Evolutionary conservation across 2,888 invertebrate species (phyloP).

Genomic region (Corythucha ciliata): DNA sequence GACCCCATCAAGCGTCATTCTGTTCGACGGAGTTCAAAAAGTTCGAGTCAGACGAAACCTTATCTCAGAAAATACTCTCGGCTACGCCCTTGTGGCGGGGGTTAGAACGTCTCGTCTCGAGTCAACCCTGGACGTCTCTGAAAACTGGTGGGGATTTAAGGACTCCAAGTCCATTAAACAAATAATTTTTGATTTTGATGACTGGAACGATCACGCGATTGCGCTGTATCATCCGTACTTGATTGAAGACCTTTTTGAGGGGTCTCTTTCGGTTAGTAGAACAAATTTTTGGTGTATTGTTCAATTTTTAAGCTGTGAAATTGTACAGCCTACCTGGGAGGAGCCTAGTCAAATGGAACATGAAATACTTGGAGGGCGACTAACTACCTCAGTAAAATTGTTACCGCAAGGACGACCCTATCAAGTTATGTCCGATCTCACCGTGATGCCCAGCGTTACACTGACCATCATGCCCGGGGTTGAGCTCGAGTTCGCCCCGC

Average conservation of each 20-base stretch:
- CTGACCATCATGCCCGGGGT: conserved; percentile 82
- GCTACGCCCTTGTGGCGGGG: conserved; percentile 89
- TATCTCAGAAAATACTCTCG: conserved; percentile 69
- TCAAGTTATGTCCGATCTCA: conserved; percentile 76
- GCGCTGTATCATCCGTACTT: conserved; percentile 84
- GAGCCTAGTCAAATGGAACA: conserved; percentile 50
- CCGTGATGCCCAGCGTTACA: conserved; percentile 89
- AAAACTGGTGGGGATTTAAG: conserved; percentile 94
- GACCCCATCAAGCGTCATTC: conserved; percentile 68
- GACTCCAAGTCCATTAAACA: conserved; percentile 63
- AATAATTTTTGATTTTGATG: conserved; percentile 94
- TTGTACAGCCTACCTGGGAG: conserved; percentile 47
- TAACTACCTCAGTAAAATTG: conserved; percentile 56
- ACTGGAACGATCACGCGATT: conserved; percentile 97
- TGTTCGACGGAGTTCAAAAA: conserved; percentile 89
- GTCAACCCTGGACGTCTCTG: conserved; percentile 74
- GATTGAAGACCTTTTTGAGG: conserved; percentile 62
- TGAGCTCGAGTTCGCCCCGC: conserved; percentile 85
- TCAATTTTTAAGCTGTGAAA: not conserved
- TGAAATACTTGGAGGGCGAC: conserved; percentile 66
- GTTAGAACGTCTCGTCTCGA: conserved; percentile 78
- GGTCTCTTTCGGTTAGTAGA: conserved; percentile 55
- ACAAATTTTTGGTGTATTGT: not conserved
- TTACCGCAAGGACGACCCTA: conserved; percentile 61
- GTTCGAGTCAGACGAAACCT: conserved; percentile 83